phyloP scores from a whole-genome alignment of 2,888 invertebrate genomes.

The Labia minor region DNA sequence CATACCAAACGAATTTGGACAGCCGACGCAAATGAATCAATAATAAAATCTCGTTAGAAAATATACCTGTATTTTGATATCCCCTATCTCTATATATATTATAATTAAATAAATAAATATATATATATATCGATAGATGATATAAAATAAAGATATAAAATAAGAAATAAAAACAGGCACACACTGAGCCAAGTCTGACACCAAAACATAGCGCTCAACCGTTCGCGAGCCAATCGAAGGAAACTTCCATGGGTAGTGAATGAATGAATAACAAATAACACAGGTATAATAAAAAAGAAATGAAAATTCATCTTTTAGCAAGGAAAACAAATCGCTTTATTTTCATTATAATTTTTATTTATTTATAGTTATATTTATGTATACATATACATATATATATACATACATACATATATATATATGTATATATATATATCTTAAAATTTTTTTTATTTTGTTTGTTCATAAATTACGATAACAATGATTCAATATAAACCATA shows the following conservation, averaged over 20 bases:
- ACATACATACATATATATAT: no score
- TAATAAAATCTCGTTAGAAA: background rate
- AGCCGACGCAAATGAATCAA: slow-evolving; percentile 23
- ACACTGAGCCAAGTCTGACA: slow-evolving; percentile 41
- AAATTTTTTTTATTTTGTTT: background rate
- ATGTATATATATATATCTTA: slow-evolving; percentile 18
- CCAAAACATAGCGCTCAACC: slow-evolving; percentile 37
- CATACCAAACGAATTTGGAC: slow-evolving; percentile 38
- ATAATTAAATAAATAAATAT: no score
- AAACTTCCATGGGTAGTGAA: slow-evolving; percentile 24
- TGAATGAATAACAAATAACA: slow-evolving; percentile 26
- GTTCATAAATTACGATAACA: background rate
- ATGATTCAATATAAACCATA: slow-evolving; percentile 4
- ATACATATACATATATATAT: no score
- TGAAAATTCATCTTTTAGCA: slow-evolving; percentile 25
- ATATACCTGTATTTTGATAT: no score
- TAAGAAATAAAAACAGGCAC: slow-evolving; percentile 36
- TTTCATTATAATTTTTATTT: slow-evolving; percentile 27
- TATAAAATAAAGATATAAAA: background rate
- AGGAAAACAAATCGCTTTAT: slow-evolving; percentile 30
- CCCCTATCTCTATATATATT: no score
- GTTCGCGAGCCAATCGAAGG: slow-evolving; percentile 23
- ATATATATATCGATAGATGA: no score
- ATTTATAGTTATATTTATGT: slow-evolving; percentile 18
- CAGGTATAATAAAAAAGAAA: slow-evolving; percentile 20